Percentiles rank a stretch among this genome's conserved stretches.
Conservation (phyloP, 2,113 vertebrate species). For the Panthera uncia region DNA sequence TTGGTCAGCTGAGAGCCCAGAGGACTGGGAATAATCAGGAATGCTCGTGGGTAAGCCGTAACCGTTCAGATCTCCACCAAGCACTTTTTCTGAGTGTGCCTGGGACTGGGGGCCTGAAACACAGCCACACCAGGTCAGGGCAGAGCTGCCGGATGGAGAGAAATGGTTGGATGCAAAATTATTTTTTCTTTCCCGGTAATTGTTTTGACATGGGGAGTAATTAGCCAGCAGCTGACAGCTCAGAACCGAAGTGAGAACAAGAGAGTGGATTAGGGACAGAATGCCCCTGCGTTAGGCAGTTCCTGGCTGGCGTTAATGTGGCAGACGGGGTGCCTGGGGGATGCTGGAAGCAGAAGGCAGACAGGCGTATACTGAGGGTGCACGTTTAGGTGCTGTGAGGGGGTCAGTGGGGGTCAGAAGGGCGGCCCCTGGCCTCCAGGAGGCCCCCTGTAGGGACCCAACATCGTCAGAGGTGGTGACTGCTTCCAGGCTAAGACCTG, state of each 20-base stretch:
- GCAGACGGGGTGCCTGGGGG: not conserved
- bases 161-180: conserved; percentile 56
- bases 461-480: no score
- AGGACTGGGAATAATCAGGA: no score
- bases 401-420: not conserved
- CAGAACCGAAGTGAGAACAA: conserved; percentile 57
- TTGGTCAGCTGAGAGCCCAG: not conserved
- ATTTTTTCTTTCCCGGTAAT: conserved; percentile 64
- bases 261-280: conserved; percentile 26
- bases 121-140: not conserved
- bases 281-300: not conserved
- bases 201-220: conserved; percentile 70
- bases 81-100: not conserved
- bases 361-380: not conserved
- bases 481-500: not conserved
- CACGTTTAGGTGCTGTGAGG: not conserved
- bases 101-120: not conserved
- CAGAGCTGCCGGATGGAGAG: conserved; percentile 25
- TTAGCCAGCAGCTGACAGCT: conserved; percentile 66
- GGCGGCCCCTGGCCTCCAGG: not conserved
- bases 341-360: not conserved
- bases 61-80: not conserved
- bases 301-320: rapidly evolving
- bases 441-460: not conserved
- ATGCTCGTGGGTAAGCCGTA: rapidly evolving